Percentiles rank a stretch among this genome's conserved stretches.
Evolutionary conservation across 2,797 vertebrate genomes (phyloP).

Genomic region (Sebastes umbrosus): DNA sequence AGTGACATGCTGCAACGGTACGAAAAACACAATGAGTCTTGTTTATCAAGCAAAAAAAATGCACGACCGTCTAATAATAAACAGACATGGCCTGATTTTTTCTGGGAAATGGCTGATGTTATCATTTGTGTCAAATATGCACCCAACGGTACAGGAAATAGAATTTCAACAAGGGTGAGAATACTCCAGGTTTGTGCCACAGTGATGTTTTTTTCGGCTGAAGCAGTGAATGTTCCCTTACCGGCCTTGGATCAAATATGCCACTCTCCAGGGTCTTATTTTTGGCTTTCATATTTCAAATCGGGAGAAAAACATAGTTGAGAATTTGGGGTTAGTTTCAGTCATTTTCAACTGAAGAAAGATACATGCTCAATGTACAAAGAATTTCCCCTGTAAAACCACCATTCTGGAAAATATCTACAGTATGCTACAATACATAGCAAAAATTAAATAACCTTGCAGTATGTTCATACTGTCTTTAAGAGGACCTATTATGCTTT

Average conservation of each 20-base stretch:
- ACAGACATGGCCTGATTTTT: conserved; percentile 49
- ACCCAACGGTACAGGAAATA: conserved; percentile 65
- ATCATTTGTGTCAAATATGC: conserved; percentile 67
- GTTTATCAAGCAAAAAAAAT: conserved; percentile 52
- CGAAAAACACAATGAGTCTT: conserved; percentile 33
- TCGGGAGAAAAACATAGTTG: not conserved
- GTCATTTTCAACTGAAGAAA: conserved; percentile 9
- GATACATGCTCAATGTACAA: not conserved
- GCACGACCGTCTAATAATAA: conserved; percentile 61
- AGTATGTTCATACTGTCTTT: conserved; percentile 20
- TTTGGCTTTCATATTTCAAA: conserved; percentile 10
- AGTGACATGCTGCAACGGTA: conserved; percentile 33
- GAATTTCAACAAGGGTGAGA: conserved; percentile 56
- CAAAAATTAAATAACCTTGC: conserved; percentile 29
- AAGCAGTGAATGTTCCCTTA: conserved; percentile 3
- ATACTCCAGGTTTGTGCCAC: conserved; percentile 26
- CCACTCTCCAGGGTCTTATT: not conserved
- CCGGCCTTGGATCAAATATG: conserved; percentile 35
- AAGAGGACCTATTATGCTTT: not conserved
- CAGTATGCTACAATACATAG: conserved; percentile 8
- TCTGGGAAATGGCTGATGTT: conserved; percentile 67
- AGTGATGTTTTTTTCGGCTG: conserved; percentile 6
- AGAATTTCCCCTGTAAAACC: conserved; percentile 1
- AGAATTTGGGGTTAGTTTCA: not conserved
- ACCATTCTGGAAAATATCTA: not conserved